Conservation (phyloP, 2,113 vertebrate species). For the Columbina picui region DNA sequence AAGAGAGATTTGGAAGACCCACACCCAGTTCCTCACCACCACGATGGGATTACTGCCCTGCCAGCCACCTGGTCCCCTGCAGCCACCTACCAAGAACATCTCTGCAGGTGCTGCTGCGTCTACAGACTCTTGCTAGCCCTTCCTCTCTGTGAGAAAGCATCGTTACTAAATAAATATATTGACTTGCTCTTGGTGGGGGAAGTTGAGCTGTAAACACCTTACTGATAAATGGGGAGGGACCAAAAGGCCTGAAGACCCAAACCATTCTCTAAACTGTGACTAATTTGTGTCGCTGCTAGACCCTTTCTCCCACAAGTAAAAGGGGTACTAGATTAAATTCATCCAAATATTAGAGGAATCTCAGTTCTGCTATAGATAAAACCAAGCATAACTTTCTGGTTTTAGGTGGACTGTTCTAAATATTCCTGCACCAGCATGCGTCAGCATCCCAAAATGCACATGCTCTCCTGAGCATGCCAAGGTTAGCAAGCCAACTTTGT, state of each 20-base stretch:
- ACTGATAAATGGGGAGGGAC: background rate
- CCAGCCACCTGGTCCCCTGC: background rate
- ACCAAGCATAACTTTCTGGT: background rate
- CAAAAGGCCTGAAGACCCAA: background rate
- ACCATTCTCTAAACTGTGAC: background rate
- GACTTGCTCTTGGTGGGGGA: background rate
- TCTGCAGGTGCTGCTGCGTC: background rate
- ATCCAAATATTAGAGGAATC: conserved; percentile 5
- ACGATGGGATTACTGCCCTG: background rate
- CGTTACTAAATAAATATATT: background rate
- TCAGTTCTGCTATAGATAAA: conserved; percentile 22
- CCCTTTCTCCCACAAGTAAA: background rate
- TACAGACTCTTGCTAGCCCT: background rate
- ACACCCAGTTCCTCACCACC: background rate
- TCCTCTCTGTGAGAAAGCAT: background rate
- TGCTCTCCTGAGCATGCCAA: background rate
- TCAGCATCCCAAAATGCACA: conserved; percentile 3
- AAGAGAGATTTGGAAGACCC: background rate
- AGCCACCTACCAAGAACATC: fast-evolving
- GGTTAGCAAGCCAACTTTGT: conserved; percentile 8
- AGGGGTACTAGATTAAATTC: background rate
- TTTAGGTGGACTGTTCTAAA: conserved; percentile 36
- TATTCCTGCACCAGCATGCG: background rate
- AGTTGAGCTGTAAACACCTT: background rate
- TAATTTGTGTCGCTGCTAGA: background rate